phyloP scores from a whole-genome alignment of 2,113 vertebrate genomes.

The Corythoichthys intestinalis region DNA sequence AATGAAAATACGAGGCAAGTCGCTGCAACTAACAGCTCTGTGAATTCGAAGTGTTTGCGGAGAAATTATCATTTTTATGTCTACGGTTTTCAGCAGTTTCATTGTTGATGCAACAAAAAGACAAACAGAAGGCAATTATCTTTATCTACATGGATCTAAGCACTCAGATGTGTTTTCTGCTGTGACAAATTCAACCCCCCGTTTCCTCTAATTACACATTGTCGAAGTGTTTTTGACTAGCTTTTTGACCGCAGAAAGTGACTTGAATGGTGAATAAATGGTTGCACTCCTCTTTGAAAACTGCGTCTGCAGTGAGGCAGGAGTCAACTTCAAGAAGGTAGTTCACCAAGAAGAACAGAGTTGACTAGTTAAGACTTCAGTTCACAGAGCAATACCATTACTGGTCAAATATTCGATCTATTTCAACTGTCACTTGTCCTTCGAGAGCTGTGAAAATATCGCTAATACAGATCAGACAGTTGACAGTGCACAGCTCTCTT shows the following conservation, averaged over 20 bases:
- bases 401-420: neutral
- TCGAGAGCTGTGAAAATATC: neutral
- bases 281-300: too few species aligned
- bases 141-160: constrained; percentile 1
- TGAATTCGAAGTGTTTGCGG: constrained; percentile 9
- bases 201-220: neutral
- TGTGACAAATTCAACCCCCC: neutral
- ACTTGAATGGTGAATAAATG: neutral
- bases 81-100: constrained; percentile 11
- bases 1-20: constrained; percentile 22
- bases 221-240: neutral
- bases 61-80: constrained; percentile 11
- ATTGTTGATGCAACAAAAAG: constrained; percentile 23
- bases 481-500: constrained; percentile 9
- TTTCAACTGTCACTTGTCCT: neutral
- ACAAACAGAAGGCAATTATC: constrained; percentile 4
- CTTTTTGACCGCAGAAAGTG: neutral
- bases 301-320: too few species aligned
- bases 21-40: constrained; percentile 25
- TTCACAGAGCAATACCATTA: neutral
- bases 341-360: neutral
- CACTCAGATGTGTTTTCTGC: neutral
- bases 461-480: neutral
- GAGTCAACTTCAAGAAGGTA: neutral
- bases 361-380: neutral